These are phyloP conservation scores for Sitobion miscanthi DNA, from an alignment of 1,140 invertebrate genomes.

Conservation along the genomic window DNA sequence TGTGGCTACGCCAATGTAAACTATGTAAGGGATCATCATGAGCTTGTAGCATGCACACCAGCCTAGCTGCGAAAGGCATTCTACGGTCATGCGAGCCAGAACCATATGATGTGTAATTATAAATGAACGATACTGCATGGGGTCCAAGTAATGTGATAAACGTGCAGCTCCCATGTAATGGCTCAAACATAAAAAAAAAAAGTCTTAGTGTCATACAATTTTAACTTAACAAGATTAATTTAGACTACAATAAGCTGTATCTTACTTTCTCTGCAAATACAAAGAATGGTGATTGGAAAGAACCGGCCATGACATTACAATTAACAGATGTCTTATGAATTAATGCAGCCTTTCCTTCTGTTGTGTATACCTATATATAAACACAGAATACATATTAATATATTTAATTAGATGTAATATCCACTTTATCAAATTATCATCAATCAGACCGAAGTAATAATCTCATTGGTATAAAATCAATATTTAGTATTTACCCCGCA, in stretches of 20 bases:
- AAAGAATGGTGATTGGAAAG: constrained; percentile 93
- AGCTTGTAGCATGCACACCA: too few species aligned
- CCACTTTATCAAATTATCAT: not conserved
- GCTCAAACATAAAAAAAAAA: too few species aligned
- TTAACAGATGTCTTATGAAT: constrained; percentile 98
- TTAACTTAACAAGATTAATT: not conserved
- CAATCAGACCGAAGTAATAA: not conserved
- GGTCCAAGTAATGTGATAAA: too few species aligned
- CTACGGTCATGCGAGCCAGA: too few species aligned
- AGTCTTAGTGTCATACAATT: too few species aligned
- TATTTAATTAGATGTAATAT: not conserved
- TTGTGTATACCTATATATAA: constrained; percentile 79
- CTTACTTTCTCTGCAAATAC: constrained; percentile 94
- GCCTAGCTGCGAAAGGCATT: too few species aligned
- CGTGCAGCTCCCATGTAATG: too few species aligned
- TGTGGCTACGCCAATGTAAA: too few species aligned
- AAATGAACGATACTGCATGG: too few species aligned
- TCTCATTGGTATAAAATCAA: not conserved
- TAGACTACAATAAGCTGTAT: not conserved
- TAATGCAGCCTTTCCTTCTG: constrained; percentile 90
- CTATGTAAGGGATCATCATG: too few species aligned
- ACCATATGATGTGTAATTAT: too few species aligned
- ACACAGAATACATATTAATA: not conserved
- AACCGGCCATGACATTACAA: constrained; percentile 78
- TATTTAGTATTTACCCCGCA: not conserved